Conservation (phyloP, 2,888 invertebrate species). For the Campoplex nolae region DNA sequence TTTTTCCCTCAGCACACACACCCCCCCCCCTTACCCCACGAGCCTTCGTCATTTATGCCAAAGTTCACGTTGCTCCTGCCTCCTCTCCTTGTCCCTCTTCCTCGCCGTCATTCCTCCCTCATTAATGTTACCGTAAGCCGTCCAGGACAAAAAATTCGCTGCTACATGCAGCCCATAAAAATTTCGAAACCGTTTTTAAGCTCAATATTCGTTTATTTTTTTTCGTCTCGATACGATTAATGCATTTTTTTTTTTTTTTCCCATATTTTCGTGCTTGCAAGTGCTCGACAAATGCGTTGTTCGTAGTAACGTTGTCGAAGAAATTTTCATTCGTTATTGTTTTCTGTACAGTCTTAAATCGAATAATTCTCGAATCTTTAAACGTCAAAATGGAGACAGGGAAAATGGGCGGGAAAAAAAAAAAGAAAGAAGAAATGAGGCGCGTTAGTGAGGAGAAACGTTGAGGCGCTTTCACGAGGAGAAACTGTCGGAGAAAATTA, state of each 20-base stretch:
- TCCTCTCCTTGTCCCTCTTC: too few relatives aligned
- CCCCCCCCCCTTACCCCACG: slow-evolving; percentile 40
- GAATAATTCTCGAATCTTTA: neutral
- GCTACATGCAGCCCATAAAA: neutral
- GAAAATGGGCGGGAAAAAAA: slow-evolving; percentile 22
- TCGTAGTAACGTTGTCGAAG: neutral
- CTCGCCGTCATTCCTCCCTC: slow-evolving; percentile 37
- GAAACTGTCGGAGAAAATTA: slow-evolving; percentile 67
- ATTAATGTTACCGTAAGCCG: slow-evolving; percentile 68
- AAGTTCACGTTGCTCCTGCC: slow-evolving; percentile 31
- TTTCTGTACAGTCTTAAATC: neutral
- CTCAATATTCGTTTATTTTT: neutral
- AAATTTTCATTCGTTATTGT: neutral
- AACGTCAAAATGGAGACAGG: neutral
- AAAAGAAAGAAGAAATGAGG: neutral
- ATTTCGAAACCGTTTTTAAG: neutral
- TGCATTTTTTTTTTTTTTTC: too few relatives aligned
- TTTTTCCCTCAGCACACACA: slow-evolving; percentile 51
- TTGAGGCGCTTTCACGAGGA: slow-evolving; percentile 36
- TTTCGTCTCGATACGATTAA: neutral
- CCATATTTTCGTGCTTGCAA: too few relatives aligned
- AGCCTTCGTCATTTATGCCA: slow-evolving; percentile 69
- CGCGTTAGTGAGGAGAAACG: slow-evolving; percentile 46
- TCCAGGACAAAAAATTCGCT: slow-evolving; percentile 41
- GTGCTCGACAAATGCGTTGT: too few relatives aligned